phyloP scores from a whole-genome alignment of 2,797 vertebrate genomes.

The Bradypodion ventrale region DNA sequence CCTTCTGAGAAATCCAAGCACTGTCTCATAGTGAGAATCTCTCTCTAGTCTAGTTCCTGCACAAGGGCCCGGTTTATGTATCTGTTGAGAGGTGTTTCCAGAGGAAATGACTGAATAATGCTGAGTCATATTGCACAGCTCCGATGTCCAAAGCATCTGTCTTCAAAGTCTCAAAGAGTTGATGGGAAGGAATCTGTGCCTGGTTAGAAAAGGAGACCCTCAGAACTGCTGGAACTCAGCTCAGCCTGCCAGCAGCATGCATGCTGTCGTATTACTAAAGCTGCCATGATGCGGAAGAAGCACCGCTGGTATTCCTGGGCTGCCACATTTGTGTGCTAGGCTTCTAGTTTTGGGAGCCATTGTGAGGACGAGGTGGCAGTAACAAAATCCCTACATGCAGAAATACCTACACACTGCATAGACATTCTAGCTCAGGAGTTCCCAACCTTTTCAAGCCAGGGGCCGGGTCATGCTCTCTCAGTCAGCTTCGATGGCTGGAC shows the following conservation, averaged over 20 bases:
- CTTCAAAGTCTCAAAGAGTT: not conserved
- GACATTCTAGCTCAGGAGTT: no score
- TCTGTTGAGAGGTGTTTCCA: not conserved
- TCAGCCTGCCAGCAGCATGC: not conserved
- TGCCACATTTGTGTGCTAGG: not conserved
- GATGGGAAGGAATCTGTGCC: not conserved
- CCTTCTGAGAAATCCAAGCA: not conserved
- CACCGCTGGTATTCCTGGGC: not conserved
- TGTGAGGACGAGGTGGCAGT: not conserved
- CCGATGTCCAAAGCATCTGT: not conserved
- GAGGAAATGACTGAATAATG: not conserved
- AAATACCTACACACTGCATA: no score
- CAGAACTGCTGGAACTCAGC: not conserved
- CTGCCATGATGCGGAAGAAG: not conserved
- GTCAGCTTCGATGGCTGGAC: no score
- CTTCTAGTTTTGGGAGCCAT: not conserved
- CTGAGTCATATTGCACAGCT: conserved; percentile 14
- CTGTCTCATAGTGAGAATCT: not conserved
- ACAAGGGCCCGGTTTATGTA: not conserved
- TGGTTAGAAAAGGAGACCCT: not conserved
- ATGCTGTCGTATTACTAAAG: not conserved
- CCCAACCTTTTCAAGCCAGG: no score
- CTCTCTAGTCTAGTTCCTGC: not conserved
- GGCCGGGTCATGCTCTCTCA: no score
- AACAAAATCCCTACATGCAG: not conserved